These are phyloP conservation scores for Oenanthe oenanthe DNA, from an alignment of 2,113 vertebrate species.

Conservation along the genomic window DNA sequence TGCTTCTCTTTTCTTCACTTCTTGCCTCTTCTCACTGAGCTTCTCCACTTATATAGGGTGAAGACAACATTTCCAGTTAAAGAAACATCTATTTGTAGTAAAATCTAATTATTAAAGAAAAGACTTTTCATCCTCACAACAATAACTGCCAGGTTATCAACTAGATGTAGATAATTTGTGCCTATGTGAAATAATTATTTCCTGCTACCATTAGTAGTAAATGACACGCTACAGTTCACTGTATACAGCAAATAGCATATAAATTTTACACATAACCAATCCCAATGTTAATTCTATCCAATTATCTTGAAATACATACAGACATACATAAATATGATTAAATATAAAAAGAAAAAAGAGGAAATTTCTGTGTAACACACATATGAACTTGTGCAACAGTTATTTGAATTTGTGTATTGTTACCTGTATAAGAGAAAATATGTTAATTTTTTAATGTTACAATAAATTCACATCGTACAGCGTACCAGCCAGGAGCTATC, in stretches of 20 bases:
- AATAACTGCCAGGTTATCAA: background rate
- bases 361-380: background rate
- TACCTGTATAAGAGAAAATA: slow-evolving; percentile 43
- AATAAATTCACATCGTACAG: slow-evolving; percentile 50
- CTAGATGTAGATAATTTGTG: background rate
- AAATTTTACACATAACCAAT: background rate
- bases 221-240: background rate
- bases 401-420: background rate
- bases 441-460: slow-evolving; percentile 67
- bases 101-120: background rate
- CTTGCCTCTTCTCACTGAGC: background rate
- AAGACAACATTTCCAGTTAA: background rate
- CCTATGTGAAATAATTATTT: background rate
- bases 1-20: background rate
- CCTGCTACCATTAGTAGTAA: slow-evolving; percentile 15
- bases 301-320: slow-evolving; percentile 7
- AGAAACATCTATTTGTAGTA: background rate
- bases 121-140: background rate
- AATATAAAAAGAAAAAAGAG: background rate
- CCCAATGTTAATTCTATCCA: background rate
- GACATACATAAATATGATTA: background rate
- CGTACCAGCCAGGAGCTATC: slow-evolving; percentile 70
- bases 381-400: background rate
- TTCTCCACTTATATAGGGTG: background rate
- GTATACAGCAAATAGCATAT: background rate